Evolutionary conservation across 2,113 vertebrate genomes (phyloP), one percentile per base, ranked within the genome.

Genomic region (Formicarius rufipectus): DNA sequence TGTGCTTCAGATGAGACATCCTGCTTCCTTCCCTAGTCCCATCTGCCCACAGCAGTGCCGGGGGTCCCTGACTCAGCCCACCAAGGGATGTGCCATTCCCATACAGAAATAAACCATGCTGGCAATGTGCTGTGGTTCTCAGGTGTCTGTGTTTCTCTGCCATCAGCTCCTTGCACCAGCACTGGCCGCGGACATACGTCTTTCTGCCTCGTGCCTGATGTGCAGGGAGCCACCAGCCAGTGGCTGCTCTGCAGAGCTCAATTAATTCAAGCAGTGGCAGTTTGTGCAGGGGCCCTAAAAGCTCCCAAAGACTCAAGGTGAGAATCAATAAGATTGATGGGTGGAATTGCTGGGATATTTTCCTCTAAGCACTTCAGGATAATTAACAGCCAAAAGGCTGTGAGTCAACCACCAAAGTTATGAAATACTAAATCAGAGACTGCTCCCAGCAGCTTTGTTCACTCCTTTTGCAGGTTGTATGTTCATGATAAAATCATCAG

Each of bases 311-410:
- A 77, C 86, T 89, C 86, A 47, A 86, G 72, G 94, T 94, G 59
- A 93, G 90, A 94, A 93, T 97, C 94, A 84, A 42, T 67, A 77
- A 90, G 94, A 96, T 92, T 95, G 89, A 92, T 3, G 5, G 28
- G 39, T 89, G 55, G 89, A 86, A 78, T 92, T 92, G 72, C 72
- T 63, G 50, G 79, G 76, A 47, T 93, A 77, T 95, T 95, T 94
- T 90, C 68, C 76, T 81, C 47, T 89, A 67, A 92, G 92, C 90
- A 71, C 55, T 72, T 63, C 66, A 74, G 72, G 64, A 86, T 95
- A 97, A 96, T 95, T 97, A 96, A 95, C 79, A 93, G 86, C 88
- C 71, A 73, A 93, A 94, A 94, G 31, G 82, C 90, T 95, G 10
- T 2, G 35, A 89, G 72, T 81, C 90, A 93, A 7, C n/a, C 79